A percentile compares a stretch with the other conserved stretches of the same genome.
Evolutionary conservation across 2,888 invertebrate genomes (phyloP).

Genomic region (Amblyjoppa fuscipennis): DNA sequence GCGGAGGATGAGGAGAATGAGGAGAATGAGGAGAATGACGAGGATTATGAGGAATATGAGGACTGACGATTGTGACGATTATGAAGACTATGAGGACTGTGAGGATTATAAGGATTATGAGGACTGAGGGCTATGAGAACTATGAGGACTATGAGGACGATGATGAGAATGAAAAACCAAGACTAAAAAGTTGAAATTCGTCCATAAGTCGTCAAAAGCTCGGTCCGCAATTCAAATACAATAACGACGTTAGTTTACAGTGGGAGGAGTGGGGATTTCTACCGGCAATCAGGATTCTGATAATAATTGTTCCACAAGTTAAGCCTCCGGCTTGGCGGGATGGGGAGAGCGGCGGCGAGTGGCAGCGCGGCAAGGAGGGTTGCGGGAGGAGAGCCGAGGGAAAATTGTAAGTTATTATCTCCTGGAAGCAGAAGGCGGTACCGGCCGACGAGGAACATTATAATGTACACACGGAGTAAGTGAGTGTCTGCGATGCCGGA

Average conservation of each 20-base stretch:
- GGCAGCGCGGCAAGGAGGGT: background rate
- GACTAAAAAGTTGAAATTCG: conserved; percentile 1
- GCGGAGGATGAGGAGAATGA: no score
- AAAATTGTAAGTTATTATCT: conserved; percentile 79
- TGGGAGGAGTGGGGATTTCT: background rate
- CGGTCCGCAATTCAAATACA: conserved; percentile 21
- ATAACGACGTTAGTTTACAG: background rate
- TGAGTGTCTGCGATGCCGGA: background rate
- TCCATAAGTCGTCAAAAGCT: background rate
- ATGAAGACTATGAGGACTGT: no score
- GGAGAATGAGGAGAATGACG: no score
- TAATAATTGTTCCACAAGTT: conserved; percentile 58
- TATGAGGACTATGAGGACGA: background rate
- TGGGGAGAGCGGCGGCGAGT: background rate
- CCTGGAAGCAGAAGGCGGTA: conserved; percentile 74
- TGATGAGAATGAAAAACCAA: background rate
- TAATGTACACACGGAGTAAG: conserved; percentile 14
- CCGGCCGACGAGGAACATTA: conserved; percentile 36
- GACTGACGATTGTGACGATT: no score
- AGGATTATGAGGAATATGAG: no score
- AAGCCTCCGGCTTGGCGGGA: background rate
- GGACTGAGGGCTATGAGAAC: background rate
- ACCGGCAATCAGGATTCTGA: conserved; percentile 25
- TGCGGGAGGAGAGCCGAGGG: conserved; percentile 47
- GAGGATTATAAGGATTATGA: no score